phyloP scores from a whole-genome alignment of 2,888 invertebrate species.

The Lomographa bimaculata region DNA sequence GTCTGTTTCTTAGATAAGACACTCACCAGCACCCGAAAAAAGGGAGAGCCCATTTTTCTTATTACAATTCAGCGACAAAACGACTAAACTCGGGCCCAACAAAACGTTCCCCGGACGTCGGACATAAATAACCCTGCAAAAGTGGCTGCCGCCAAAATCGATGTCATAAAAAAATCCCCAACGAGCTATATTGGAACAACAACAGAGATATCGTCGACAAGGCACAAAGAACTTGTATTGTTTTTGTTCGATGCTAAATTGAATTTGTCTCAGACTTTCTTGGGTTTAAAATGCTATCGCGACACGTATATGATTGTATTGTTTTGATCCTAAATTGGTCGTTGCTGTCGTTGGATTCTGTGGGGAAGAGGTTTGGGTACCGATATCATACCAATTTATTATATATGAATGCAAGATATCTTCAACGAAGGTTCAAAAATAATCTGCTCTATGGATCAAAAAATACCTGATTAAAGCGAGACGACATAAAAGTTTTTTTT shows the following conservation, averaged over 20 bases:
- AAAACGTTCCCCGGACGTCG: constrained; percentile 36
- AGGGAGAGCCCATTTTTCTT: constrained; percentile 30
- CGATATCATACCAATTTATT: constrained; percentile 1
- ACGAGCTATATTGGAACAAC: constrained; percentile 45
- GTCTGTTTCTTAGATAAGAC: constrained; percentile 21
- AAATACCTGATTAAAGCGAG: too few species aligned
- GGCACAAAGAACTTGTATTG: constrained; percentile 33
- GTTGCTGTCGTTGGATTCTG: too few species aligned
- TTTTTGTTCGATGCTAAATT: constrained; percentile 29
- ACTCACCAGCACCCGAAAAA: constrained; percentile 20
- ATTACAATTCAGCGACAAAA: constrained; percentile 32
- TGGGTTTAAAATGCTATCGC: constrained; percentile 13
- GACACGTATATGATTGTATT: constrained; percentile 4
- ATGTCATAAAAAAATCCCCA: constrained; percentile 44
- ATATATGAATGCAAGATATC: too few species aligned
- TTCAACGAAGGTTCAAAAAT: too few species aligned
- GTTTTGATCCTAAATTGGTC: constrained; percentile 3
- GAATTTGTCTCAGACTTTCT: constrained; percentile 16
- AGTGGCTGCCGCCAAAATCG: constrained; percentile 34
- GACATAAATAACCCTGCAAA: constrained; percentile 41
- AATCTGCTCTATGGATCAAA: too few species aligned
- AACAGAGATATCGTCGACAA: constrained; percentile 36
- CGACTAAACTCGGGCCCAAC: constrained; percentile 33
- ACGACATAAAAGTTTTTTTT: too few species aligned
- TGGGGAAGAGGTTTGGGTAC: constrained; percentile 1